Evolutionary conservation across 2,797 vertebrate genomes (phyloP).

Genomic region (Leucoraja ocellata): DNA sequence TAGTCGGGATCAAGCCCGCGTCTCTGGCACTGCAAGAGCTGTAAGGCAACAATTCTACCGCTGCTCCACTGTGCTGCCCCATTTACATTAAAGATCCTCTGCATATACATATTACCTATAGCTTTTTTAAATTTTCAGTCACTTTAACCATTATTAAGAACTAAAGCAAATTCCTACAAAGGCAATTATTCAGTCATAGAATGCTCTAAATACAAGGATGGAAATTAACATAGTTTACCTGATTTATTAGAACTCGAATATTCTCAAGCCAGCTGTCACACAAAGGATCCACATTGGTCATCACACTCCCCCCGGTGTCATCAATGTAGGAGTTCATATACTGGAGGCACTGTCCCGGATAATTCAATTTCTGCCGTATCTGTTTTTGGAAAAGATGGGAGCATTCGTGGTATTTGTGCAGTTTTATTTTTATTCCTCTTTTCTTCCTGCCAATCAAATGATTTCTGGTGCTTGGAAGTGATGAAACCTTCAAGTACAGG

Average conservation of each 20-base stretch:
- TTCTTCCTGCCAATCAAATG: not conserved
- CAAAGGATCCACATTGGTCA: not conserved
- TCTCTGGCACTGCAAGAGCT: too few species aligned
- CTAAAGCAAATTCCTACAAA: not conserved
- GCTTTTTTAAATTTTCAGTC: not conserved
- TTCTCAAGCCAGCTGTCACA: constrained; percentile 9
- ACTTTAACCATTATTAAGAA: not conserved
- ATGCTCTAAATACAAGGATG: not conserved
- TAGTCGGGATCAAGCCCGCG: too few species aligned
- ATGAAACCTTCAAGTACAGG: not conserved
- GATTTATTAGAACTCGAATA: not conserved
- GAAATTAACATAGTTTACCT: not conserved
- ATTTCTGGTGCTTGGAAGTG: not conserved
- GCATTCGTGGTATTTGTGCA: not conserved
- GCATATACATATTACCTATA: not conserved
- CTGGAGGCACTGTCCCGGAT: not conserved
- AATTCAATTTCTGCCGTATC: constrained; percentile 18
- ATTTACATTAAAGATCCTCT: not conserved
- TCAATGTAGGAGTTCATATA: constrained; percentile 5
- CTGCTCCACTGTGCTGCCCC: too few species aligned
- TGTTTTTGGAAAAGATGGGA: not conserved
- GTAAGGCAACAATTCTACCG: too few species aligned
- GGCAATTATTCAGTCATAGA: not conserved
- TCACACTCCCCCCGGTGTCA: not conserved
- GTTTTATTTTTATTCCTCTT: not conserved